Base-by-base conservation (phyloP, 2,888 invertebrate genomes). In the Cancer borealis region DNA sequence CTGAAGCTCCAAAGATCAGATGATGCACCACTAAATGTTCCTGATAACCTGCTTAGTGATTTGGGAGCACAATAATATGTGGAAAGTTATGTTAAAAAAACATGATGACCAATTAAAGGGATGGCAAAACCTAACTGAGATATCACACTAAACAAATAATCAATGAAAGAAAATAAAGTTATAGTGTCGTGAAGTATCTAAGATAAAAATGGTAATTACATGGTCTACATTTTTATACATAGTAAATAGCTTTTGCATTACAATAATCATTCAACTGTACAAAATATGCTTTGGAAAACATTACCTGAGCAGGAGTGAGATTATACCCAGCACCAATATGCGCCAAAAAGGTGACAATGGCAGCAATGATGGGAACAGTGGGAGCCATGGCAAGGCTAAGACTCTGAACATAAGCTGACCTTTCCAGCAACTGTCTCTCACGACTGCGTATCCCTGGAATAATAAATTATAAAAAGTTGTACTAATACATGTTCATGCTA, bases 301-400 rank as follows among this genome's bases (percentile, higher is more conserved):
- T 96, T 96, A 97, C 98, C 97, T 97, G 97, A 21, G 97, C 97
- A 10, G 97, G 97, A n/a, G 97, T 97, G n/a, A 98, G 97, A 96
- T 97, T 97, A 96, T 97, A 96, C 91, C 97, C 97, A 45, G 97
- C 96, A 12, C 97, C 96, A 26, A 97, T 97, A 95, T 97, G 97
- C 26, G 97, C 97, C 39, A 97, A 96, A 96, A 97, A 97, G 0
- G 97, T 97, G 88, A 97, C 96, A 95, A 97, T 97, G n/a, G 97
- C 97, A 0, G 97, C 97, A 88, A 97, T 96, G 26, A 97, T 97
- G 21, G 97, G 97, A n/a, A 97, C 97, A 60, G 97, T 97, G n/a
- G 97, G 97, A 21, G 97, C 97, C 94, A 97, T 96, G 0, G 97
- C 97, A 91, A 97, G 96, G 95, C 97, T 97, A 90, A 97, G 96